Base-by-base conservation (phyloP, 2,797 vertebrate species). In the Hozukius guyotensis region DNA sequence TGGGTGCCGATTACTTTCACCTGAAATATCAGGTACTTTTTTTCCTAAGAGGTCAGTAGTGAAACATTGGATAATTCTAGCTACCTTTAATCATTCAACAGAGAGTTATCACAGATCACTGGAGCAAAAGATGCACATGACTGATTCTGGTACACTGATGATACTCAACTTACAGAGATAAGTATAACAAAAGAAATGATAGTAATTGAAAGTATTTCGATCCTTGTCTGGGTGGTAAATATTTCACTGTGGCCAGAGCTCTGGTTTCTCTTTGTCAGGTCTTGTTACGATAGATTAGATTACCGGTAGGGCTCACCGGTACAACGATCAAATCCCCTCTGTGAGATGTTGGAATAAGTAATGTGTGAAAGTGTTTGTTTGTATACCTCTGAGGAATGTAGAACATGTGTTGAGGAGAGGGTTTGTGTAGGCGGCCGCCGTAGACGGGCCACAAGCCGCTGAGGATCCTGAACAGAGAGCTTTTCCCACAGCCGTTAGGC, bases 361-460 rank as follows among this genome's bases (percentile, higher is more conserved):
- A 53, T 53, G 49, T 10, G 31, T 14, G 27, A 1, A 68, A 8
- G 60, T 71, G 52, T 61, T 32, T 57, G 49, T 32, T 1, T 77
- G 67, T 63, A 0, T 89, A 98, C 97, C 97, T 98, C 92, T 99
- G 97, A 82, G 97, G 98, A 92, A 99, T 99, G 94, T 99, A 98
- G 94, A 99, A 99, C 97, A 98, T 97, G 46, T 98, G 96, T 20
- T 98, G 95, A 0, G 97, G 97, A 59, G 97, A 96, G 0, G 98
- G 98, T 80, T 99, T 99, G 90, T 96, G 95, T 5, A 99, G 96
- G 63, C 96, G 94, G 60, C 98, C 98, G 61, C 96, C 96, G 61
- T 98, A 98, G n/a, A 98, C 97, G 2, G 98, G 98, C 98, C 98
- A 99, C 65, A 99, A 85, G 16, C 98, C 98, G 34, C 97, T 97